Evolutionary conservation across 2,888 invertebrate species (phyloP), one percentile per base, ranked within the genome.

Genomic region (Brenthis hecate): DNA sequence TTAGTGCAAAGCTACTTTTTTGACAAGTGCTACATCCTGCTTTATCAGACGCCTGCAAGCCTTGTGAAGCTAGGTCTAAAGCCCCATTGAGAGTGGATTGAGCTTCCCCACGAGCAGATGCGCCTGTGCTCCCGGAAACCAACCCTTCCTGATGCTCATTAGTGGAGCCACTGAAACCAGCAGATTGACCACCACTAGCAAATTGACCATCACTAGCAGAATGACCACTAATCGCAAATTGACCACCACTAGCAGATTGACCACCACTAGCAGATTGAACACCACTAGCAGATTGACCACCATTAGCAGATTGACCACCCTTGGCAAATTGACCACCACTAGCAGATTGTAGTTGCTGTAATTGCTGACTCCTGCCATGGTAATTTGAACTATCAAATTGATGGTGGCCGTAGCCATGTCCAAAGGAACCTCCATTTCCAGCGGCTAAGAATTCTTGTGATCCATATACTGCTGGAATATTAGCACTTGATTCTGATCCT

Each of bases 1-100:
- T 92, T 13, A 88, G 77, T 11, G 92, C 91, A 54, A 85, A 90
- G 72, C 80, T 83, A 69, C 85, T 83, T 70, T 87, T 89, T 13
- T 85, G 84, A 48, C 92, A 92, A 32, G 89, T 85, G 48, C 81
- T 84, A 72, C 91, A 91, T 6, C 77, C 28, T 4, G 78, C 32
- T n/a, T 77, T 73, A 43, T 77, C 69, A 14, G 84, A 75, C 1
- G 85, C 74, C 53, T 87, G 81, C 3, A 88, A 72, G 1, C 89
- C 88, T 71, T 90, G 85, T 2, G 82, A 78, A 8, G 89, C 88
- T 8, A 91, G 76, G 5, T 81, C 76, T 36, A 89, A 71, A n/a
- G 89, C 91, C 16, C 87, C 87, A 11, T 76, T 78, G 14, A 89
- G 74, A 28, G 85, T 79, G 1, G 82, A 76, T 43, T 82, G 79